Base-by-base conservation (phyloP, 1,140 invertebrate genomes). In the Thaumatotibia leucotreta region DNA sequence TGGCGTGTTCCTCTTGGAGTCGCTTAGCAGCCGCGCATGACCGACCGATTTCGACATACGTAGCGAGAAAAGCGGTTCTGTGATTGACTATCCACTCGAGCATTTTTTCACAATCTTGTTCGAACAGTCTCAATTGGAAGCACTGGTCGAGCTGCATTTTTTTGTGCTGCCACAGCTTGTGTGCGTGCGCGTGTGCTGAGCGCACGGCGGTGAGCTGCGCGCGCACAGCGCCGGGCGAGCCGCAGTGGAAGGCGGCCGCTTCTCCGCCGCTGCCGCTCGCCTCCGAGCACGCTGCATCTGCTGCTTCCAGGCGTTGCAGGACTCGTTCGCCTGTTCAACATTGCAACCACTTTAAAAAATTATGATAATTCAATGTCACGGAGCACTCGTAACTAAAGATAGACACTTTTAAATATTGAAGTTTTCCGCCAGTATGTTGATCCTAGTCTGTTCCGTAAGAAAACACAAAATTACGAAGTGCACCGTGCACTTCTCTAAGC, bases 31-130 rank as follows among this genome's bases (percentile, higher is more conserved):
- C 93, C 73, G 97, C 95, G 89, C 97, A 98, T 20, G 97, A 97
- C 67, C 96, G 95, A 8, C 98, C 98, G 71, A 99, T 99, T 89
- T 99, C 97, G 32, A 99, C 98, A 81, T 99, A 99, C 79, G 97
- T 98, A 63, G 97, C 94, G 65, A 99, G 94, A 91, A 99, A 99
- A 54, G 96, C 95, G 80, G 99, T 98, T 52, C 97, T 94, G 85
- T 98, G 98, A 83, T 98, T 97, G 70, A 96, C 95, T 39, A 99
- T 98, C 98, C 98, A 99, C 83, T 99, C 97, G 86, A 99, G 97
- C 97, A 99, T 99, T 95, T 99, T 98, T 86, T 99, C 97, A 74
- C 97, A 98, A 89, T 99, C 98, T 87, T 98, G 97, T 91, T 99
- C 98, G 86, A 99, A 99, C 11, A 99, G 93, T 58, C 98, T 93